Evolutionary conservation across 2,797 vertebrate species (phyloP).

Genomic region (Adelosebastes latens): DNA sequence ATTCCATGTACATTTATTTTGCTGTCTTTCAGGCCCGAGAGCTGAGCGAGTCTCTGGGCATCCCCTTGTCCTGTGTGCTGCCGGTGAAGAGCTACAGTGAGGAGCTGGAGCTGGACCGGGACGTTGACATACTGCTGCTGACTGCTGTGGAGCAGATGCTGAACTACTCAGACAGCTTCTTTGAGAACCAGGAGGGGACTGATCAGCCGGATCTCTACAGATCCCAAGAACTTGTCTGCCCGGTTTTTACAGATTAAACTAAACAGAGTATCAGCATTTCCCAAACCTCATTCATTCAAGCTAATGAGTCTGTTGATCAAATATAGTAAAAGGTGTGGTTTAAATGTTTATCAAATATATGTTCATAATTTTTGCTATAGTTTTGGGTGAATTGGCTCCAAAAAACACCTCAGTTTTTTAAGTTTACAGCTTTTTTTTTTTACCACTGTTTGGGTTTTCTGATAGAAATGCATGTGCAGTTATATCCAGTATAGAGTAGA

Average conservation of each 20-base stretch:
- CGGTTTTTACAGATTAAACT: accelerated
- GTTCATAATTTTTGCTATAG: not conserved
- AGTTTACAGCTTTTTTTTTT: not conserved
- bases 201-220: constrained; percentile 29
- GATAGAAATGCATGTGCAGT: not conserved
- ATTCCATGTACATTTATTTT: not conserved
- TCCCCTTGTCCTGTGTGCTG: constrained; percentile 78
- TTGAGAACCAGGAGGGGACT: constrained; percentile 62
- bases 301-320: not conserved
- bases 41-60: constrained; percentile 75
- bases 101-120: constrained; percentile 74
- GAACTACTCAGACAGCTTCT: constrained; percentile 75
- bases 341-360: too few species aligned
- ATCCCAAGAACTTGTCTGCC: not conserved
- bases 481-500: not conserved
- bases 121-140: constrained; percentile 79
- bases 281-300: not conserved
- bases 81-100: constrained; percentile 84
- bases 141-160: constrained; percentile 76
- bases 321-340: not conserved
- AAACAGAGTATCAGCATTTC: not conserved
- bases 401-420: not conserved
- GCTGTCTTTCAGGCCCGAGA: constrained; percentile 73
- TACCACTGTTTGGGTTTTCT: not conserved
- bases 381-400: not conserved